Percentiles rank a stretch among this genome's conserved stretches.
phyloP scores from a whole-genome alignment of 1,140 invertebrate genomes.

The Globodera ellingtonae region DNA sequence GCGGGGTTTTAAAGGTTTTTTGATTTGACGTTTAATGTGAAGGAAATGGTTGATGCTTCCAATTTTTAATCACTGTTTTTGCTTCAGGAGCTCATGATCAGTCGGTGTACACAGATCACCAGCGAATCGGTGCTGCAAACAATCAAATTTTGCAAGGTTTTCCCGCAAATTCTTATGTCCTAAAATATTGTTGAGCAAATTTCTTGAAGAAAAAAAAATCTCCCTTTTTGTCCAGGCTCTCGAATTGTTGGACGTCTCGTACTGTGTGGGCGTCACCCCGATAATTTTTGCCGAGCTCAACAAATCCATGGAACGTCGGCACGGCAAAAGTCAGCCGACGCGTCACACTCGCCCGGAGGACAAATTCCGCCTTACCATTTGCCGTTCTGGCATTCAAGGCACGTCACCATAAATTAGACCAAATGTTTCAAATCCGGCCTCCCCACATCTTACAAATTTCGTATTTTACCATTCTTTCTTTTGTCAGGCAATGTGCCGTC shows the following conservation, averaged over 20 bases:
- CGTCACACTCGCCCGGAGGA: not conserved
- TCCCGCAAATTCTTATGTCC: not conserved
- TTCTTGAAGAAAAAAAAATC: no score
- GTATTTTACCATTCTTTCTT: not conserved
- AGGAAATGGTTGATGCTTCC: not conserved
- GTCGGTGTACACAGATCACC: constrained; percentile 19
- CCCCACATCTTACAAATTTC: not conserved
- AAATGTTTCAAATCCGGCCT: no score
- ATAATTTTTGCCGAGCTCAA: constrained; percentile 23
- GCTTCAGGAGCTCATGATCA: constrained; percentile 13
- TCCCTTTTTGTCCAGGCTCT: not conserved
- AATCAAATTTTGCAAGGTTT: constrained; percentile 25
- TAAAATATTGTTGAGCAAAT: not conserved
- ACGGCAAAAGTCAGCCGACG: constrained; percentile 1
- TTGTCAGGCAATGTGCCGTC: not conserved
- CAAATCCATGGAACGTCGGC: constrained; percentile 14
- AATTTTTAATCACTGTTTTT: not conserved
- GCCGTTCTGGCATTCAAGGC: constrained; percentile 21
- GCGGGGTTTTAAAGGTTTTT: constrained; percentile 13
- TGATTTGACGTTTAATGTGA: not conserved
- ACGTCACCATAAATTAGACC: no score
- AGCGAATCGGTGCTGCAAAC: constrained; percentile 6
- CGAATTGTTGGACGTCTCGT: constrained; percentile 14
- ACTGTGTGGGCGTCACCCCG: constrained; percentile 14
- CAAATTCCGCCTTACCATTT: constrained; percentile 18